Evolutionary conservation across 2,888 invertebrate genomes (phyloP).

Genomic region (Pollenia angustigena): DNA sequence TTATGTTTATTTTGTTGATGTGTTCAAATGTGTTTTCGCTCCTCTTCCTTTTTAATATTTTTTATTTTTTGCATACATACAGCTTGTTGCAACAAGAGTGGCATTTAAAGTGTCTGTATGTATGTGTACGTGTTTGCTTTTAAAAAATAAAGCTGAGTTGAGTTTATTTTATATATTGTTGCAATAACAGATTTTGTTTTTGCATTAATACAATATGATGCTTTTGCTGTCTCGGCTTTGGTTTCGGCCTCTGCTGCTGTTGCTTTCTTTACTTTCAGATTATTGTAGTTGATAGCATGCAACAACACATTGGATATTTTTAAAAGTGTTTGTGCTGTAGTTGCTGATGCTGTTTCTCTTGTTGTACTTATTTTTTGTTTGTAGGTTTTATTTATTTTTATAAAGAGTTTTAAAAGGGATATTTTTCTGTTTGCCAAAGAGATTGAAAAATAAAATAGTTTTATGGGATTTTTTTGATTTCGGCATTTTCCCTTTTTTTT

Average conservation of each 20-base stretch:
- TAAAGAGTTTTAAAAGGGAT: conserved; percentile 33
- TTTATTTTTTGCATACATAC: conserved; percentile 2
- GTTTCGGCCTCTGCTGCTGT: conserved; percentile 46
- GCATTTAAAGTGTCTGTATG: conserved; percentile 8
- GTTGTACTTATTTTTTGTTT: conserved; percentile 21
- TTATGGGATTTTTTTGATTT: conserved; percentile 42
- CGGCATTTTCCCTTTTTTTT: conserved; percentile 33
- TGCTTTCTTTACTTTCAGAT: conserved; percentile 63
- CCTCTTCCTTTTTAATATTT: not conserved
- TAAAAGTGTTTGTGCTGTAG: conserved; percentile 25
- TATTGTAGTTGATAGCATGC: conserved; percentile 62
- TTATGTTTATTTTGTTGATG: conserved; percentile 41
- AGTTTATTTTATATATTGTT: conserved; percentile 62
- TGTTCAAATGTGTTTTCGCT: conserved; percentile 21
- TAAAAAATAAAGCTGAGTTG: conserved; percentile 46
- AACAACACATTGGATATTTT: conserved; percentile 50
- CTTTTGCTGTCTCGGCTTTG: conserved; percentile 25
- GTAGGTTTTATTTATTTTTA: conserved; percentile 35
- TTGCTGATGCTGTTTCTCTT: conserved; percentile 16
- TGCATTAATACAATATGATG: conserved; percentile 7
- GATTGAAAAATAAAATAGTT: conserved; percentile 58
- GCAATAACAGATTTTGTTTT: conserved; percentile 51
- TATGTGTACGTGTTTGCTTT: not conserved
- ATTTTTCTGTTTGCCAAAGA: conserved; percentile 46
- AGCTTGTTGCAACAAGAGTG: conserved; percentile 24